Conservation (phyloP, 2,113 vertebrate species). For the Paradoxurus hermaphroditus region DNA sequence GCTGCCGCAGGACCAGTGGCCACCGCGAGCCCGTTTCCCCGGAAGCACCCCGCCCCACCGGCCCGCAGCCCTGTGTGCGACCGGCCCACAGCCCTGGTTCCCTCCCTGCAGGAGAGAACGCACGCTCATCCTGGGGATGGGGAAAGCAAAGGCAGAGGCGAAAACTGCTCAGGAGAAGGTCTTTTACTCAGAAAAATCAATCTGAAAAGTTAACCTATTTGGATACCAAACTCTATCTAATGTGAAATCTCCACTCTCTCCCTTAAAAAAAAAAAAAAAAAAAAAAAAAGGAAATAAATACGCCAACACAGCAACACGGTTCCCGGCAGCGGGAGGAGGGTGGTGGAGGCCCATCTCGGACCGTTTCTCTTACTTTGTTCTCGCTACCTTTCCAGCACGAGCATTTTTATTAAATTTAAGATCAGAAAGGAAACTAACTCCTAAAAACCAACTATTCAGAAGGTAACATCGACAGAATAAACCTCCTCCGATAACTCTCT, state of each 20-base stretch:
- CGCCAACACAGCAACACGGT: background rate
- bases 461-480: background rate
- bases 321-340: background rate
- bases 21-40: background rate
- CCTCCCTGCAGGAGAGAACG: background rate
- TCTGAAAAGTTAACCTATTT: background rate
- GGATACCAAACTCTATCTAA: background rate
- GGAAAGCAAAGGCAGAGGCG: background rate
- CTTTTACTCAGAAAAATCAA: background rate
- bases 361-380: background rate
- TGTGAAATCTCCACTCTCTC: background rate
- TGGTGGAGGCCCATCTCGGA: rapidly evolving
- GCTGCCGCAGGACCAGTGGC: no score
- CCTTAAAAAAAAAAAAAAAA: background rate
- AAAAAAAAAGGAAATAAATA: background rate
- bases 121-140: rapidly evolving
- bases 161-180: background rate
- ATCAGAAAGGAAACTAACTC: background rate
- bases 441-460: background rate
- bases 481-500: background rate
- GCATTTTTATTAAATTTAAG: background rate
- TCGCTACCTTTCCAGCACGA: background rate
- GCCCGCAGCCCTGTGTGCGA: rapidly evolving
- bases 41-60: no score
- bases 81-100: rapidly evolving